Conservation (phyloP, 2,888 invertebrate genomes). For the Chloromyia formosa region DNA sequence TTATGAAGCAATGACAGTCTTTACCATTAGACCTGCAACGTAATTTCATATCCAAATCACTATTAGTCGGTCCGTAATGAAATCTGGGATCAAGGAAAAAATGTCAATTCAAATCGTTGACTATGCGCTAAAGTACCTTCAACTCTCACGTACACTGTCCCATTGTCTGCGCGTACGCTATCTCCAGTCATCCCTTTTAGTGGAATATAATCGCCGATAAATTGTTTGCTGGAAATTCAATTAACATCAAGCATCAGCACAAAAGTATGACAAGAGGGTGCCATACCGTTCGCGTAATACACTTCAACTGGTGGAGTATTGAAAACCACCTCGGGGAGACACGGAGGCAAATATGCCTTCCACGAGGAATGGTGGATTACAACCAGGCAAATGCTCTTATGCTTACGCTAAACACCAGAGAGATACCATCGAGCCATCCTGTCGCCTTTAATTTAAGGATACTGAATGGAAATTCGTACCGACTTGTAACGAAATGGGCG, state of each 20-base stretch:
- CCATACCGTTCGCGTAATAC: slow-evolving; percentile 45
- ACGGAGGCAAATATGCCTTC: not conserved
- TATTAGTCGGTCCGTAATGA: no score
- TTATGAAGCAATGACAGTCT: no score
- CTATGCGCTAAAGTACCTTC: no score
- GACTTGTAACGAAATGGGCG: slow-evolving; percentile 10
- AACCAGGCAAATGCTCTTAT: slow-evolving; percentile 21
- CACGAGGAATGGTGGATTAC: not conserved
- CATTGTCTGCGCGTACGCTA: not conserved
- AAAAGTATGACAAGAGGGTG: slow-evolving; percentile 47
- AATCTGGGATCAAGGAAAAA: no score
- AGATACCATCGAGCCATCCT: slow-evolving; percentile 8
- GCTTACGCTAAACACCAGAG: slow-evolving; percentile 15
- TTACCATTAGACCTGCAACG: no score
- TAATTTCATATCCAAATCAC: no score
- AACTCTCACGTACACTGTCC: no score
- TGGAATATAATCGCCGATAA: slow-evolving; percentile 41
- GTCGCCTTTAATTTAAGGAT: slow-evolving; percentile 33
- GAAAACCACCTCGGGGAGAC: not conserved
- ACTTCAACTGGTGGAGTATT: slow-evolving; percentile 35
- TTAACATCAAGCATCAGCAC: slow-evolving; percentile 59
- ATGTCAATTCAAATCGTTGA: no score
- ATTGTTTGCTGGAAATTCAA: slow-evolving; percentile 58
- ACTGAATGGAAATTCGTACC: slow-evolving; percentile 18
- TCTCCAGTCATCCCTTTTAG: slow-evolving; percentile 31